These are phyloP conservation scores for Sminthurides bifidus DNA, from an alignment of 1,140 invertebrate genomes.

Conservation along the genomic window DNA sequence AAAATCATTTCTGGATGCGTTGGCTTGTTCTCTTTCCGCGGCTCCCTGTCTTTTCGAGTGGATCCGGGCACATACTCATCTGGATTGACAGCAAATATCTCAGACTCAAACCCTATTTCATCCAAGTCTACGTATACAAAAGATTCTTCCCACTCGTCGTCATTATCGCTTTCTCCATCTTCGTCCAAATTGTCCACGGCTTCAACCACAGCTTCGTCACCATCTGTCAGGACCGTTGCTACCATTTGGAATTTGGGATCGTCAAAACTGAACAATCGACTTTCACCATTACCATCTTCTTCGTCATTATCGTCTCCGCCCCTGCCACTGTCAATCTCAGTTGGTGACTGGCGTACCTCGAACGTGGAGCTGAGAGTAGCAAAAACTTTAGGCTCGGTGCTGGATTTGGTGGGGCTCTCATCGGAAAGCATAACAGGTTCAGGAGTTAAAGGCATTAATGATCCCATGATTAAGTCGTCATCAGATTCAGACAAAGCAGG, in stretches of 20 bases:
- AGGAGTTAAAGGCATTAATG: too few relatives aligned
- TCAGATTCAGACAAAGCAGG: too few relatives aligned
- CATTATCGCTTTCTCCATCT: too few relatives aligned
- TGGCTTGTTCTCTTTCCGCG: conserved; percentile 3
- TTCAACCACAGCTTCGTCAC: too few relatives aligned
- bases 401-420: too few relatives aligned
- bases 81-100: conserved; percentile 18
- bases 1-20: conserved; percentile 6
- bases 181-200: too few relatives aligned
- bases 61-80: conserved; percentile 13
- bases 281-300: neutral
- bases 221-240: neutral
- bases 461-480: too few relatives aligned
- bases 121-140: conserved; percentile 19
- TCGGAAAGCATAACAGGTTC: too few relatives aligned
- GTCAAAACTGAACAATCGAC: neutral
- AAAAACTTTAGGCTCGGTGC: too few relatives aligned
- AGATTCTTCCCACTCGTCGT: conserved; percentile 10
- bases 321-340: neutral
- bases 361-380: too few relatives aligned
- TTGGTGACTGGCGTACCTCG: neutral
- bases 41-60: conserved; percentile 9
- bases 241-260: neutral
- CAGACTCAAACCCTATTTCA: conserved; percentile 13
- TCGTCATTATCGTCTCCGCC: neutral